These are phyloP conservation scores for Drosophila rhopaloa DNA, from an alignment of 1,140 invertebrate species.

Conservation along the genomic window DNA sequence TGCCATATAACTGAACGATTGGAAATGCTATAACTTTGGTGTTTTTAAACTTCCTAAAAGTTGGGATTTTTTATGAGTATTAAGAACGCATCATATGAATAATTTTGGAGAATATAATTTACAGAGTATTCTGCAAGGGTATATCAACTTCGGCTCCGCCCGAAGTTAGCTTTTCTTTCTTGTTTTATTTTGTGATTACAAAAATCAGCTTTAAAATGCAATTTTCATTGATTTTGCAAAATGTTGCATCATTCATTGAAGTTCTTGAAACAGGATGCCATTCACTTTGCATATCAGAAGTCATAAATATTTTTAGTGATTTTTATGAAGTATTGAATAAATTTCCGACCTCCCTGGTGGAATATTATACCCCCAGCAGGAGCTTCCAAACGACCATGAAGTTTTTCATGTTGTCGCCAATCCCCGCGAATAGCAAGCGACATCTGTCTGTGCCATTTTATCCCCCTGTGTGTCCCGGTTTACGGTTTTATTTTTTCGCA, in stretches of 20 bases:
- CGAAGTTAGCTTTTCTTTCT: too few relatives aligned
- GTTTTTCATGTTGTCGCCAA: conserved; percentile 6
- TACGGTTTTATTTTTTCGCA: conserved; percentile 25
- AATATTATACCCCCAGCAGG: neutral
- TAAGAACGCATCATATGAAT: too few relatives aligned
- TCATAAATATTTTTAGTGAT: conserved; percentile 24
- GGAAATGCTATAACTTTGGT: too few relatives aligned
- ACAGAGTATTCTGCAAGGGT: too few relatives aligned
- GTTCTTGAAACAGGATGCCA: neutral
- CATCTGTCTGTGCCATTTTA: conserved; percentile 26
- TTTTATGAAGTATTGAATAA: conserved; percentile 31
- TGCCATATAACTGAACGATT: too few relatives aligned
- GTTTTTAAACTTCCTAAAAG: too few relatives aligned
- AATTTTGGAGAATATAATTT: too few relatives aligned
- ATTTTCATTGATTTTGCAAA: neutral
- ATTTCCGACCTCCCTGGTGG: neutral
- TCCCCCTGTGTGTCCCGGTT: conserved; percentile 16
- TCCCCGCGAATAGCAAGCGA: conserved; percentile 2
- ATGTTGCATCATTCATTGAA: neutral
- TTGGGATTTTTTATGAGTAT: too few relatives aligned
- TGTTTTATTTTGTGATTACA: too few relatives aligned
- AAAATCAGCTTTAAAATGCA: neutral
- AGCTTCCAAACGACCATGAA: neutral
- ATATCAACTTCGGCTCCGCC: too few relatives aligned
- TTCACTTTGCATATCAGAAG: conserved; percentile 4